Evolutionary conservation across 1,140 invertebrate genomes (phyloP), one percentile per base, ranked within the genome.

Genomic region (Heterodera schachtii): DNA sequence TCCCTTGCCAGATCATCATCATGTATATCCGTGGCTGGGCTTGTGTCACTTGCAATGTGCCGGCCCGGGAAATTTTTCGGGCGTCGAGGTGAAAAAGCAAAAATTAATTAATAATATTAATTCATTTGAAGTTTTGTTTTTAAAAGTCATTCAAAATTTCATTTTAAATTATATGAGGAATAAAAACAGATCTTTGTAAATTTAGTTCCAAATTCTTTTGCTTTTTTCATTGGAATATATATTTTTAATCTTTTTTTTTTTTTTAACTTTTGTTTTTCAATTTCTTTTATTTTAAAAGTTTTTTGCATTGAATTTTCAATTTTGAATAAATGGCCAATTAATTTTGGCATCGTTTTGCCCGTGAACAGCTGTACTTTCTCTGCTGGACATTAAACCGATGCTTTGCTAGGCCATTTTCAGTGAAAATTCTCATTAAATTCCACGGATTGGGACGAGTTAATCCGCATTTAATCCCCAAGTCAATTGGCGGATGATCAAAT

Each of bases 61-160:
- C 97, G 0, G 96, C 97, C 87, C 95, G 97, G 92, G 94, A 96
- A 1, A 95, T 93, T 6, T 98, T 97, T 90, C 79, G 85, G 46
- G 85, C 85, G 5, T 86, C 84, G 7, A 71, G 82, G 85, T 82
- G 64, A 41, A 85, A 82, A 41, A 21, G 69, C 82, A 71, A 71
- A 8, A 69, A 31, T 31, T 31, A 31, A 31, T 31, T 31, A 31
- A 31, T 31, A 31, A 31, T 31, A 31, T 31, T 31, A 31, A 31
- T 31, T 31, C 31, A 31, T 31, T 31, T 31, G 31, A 31, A 31
- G 31, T 31, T 31, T 31, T 31, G 31, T 31, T 31, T 31, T 31
- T 31, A 31, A 31, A 31, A n/a, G n/a, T 31, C 31, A 31, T 31
- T 31, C 31, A 31, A 31, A 31, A 31, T 31, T 31, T n/a, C n/a